Evolutionary conservation across 2,113 vertebrate species (phyloP).

Genomic region (Notothenia coriiceps): DNA sequence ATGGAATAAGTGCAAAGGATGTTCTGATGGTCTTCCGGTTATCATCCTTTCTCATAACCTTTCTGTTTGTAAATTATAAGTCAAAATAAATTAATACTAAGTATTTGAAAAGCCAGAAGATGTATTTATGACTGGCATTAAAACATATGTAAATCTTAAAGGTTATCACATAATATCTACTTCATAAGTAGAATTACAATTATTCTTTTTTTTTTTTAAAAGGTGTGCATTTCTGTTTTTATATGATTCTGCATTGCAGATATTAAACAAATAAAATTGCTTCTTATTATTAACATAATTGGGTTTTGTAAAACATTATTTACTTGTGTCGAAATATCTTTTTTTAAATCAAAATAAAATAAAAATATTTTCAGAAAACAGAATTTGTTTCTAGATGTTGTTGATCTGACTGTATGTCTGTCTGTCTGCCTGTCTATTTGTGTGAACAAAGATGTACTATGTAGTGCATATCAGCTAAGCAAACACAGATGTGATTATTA

Average conservation of each 20-base stretch:
- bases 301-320: slow-evolving; percentile 18
- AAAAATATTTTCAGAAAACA: slow-evolving; percentile 11
- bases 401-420: neutral
- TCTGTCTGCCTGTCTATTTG: neutral
- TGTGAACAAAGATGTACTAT: slow-evolving; percentile 19
- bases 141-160: slow-evolving; percentile 80
- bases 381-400: neutral
- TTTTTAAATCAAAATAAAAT: slow-evolving; percentile 49
- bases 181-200: slow-evolving; percentile 83
- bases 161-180: slow-evolving; percentile 80
- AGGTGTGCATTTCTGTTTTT: slow-evolving; percentile 35
- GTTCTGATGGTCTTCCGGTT: neutral
- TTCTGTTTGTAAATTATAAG: slow-evolving; percentile 23
- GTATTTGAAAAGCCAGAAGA: slow-evolving; percentile 76
- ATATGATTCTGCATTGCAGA: slow-evolving; percentile 39
- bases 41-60: slow-evolving; percentile 4
- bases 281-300: neutral
- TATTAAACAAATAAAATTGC: slow-evolving; percentile 21
- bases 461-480: neutral
- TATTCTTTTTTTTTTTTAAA: neutral
- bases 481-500: slow-evolving; percentile 36
- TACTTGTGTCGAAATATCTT: slow-evolving; percentile 40
- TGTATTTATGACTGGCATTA: slow-evolving; percentile 35
- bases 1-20: slow-evolving; percentile 16
- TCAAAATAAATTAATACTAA: slow-evolving; percentile 78